Evolutionary conservation across 2,113 vertebrate species (phyloP).

Genomic region (Periophthalmus modestus): DNA sequence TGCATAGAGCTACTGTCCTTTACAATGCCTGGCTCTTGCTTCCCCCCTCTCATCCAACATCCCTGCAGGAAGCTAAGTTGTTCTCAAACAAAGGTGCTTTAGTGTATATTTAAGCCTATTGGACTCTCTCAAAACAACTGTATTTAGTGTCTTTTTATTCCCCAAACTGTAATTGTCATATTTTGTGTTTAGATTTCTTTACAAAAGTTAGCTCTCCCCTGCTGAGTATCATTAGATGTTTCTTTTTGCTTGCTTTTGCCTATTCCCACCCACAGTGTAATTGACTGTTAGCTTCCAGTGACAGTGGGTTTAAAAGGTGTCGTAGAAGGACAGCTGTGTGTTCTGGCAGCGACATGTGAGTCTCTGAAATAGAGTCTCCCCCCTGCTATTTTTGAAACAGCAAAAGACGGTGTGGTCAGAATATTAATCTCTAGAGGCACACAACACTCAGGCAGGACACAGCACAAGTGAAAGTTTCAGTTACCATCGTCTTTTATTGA

Average conservation of each 20-base stretch:
- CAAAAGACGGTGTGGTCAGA: slow-evolving; percentile 50
- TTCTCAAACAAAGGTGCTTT: slow-evolving; percentile 15
- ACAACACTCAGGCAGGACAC: slow-evolving; percentile 57
- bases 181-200: slow-evolving; percentile 29
- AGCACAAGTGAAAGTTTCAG: slow-evolving; percentile 54
- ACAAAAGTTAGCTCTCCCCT: slow-evolving; percentile 4
- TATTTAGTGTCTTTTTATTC: slow-evolving; percentile 15
- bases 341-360: slow-evolving; percentile 58
- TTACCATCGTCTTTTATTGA: slow-evolving; percentile 57
- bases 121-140: slow-evolving; percentile 17
- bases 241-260: slow-evolving; percentile 1
- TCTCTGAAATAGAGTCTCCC: slow-evolving; percentile 57
- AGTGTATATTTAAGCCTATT: slow-evolving; percentile 30
- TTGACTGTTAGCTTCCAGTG: slow-evolving; percentile 54
- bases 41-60: slow-evolving; percentile 39
- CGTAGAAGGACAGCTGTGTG: slow-evolving; percentile 49
- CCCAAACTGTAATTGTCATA: neutral
- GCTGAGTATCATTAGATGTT: slow-evolving; percentile 13
- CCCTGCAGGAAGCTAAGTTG: slow-evolving; percentile 33
- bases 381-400: slow-evolving; percentile 65
- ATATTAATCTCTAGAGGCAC: slow-evolving; percentile 51
- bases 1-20: slow-evolving; percentile 40
- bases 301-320: slow-evolving; percentile 51
- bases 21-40: slow-evolving; percentile 64
- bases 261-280: slow-evolving; percentile 42